Conservation (phyloP, 2,888 invertebrate species). For the Tuta absoluta region DNA sequence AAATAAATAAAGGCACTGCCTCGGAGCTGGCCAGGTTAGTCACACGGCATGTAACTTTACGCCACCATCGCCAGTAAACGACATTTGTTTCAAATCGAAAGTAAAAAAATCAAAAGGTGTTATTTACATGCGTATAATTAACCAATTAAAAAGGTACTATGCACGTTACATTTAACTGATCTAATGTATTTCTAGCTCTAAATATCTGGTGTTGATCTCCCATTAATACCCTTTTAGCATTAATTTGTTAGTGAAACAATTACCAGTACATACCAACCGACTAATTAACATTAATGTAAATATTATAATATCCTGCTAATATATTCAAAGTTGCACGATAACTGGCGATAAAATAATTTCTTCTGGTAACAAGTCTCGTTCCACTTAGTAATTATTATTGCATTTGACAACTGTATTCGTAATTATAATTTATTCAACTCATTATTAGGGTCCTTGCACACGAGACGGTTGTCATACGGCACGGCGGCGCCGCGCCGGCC, state of each 20-base stretch:
- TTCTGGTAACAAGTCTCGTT: constrained; percentile 28
- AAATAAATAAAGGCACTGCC: too few relatives aligned
- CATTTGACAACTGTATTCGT: constrained; percentile 47
- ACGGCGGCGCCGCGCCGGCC: background rate
- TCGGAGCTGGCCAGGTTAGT: too few relatives aligned
- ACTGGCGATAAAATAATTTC: constrained; percentile 19
- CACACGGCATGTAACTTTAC: too few relatives aligned
- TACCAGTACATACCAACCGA: background rate
- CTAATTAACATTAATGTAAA: constrained; percentile 26
- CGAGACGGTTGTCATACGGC: background rate
- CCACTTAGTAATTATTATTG: constrained; percentile 38
- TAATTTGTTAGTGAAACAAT: background rate
- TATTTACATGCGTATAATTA: too few relatives aligned
- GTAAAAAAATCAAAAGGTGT: too few relatives aligned
- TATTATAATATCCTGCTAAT: constrained; percentile 18
- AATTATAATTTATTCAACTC: constrained; percentile 35
- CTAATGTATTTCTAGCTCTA: background rate
- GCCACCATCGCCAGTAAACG: too few relatives aligned
- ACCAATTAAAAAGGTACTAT: too few relatives aligned
- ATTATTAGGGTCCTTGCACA: constrained; percentile 23
- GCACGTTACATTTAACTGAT: too few relatives aligned
- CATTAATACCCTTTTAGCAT: background rate
- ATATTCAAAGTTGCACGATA: constrained; percentile 27
- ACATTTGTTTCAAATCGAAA: too few relatives aligned
- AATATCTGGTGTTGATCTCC: background rate